Conservation (phyloP, 2,888 invertebrate species). For the Microctonus hyperodae region DNA sequence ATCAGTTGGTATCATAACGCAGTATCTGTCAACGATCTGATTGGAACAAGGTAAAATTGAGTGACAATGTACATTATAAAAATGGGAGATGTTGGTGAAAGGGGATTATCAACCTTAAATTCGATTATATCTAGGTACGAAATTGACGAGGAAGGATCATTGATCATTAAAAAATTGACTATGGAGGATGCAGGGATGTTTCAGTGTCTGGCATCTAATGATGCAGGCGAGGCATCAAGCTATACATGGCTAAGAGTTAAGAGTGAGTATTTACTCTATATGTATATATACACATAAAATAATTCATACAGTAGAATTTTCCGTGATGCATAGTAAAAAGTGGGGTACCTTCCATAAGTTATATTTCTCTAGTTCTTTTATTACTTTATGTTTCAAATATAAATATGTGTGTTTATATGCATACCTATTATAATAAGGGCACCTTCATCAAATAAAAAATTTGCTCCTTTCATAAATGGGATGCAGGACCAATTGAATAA, state of each 20-base stretch:
- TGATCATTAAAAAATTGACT: slow-evolving; percentile 80
- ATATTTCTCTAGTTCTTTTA: too few relatives aligned
- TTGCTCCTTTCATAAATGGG: too few relatives aligned
- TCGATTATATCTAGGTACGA: slow-evolving; percentile 67
- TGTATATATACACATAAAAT: neutral
- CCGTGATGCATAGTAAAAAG: too few relatives aligned
- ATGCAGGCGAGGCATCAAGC: slow-evolving; percentile 88
- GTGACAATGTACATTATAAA: too few relatives aligned
- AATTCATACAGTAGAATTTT: neutral
- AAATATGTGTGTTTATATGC: too few relatives aligned
- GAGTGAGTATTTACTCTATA: slow-evolving; percentile 74
- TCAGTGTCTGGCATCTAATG: slow-evolving; percentile 91
- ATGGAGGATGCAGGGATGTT: slow-evolving; percentile 93
- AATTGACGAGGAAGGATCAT: slow-evolving; percentile 82
- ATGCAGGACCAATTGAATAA: too few relatives aligned
- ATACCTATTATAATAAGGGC: too few relatives aligned
- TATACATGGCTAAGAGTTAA: slow-evolving; percentile 94
- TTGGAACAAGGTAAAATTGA: slow-evolving; percentile 65
- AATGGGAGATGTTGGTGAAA: neutral
- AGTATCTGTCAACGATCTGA: slow-evolving; percentile 64
- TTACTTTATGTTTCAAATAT: too few relatives aligned
- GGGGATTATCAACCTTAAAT: neutral
- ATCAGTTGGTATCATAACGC: slow-evolving; percentile 89
- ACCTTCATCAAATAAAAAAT: too few relatives aligned
- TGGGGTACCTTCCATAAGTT: too few relatives aligned